Base-by-base conservation (phyloP, 64 coral and sea anemone species). In the Anthopleura sola region DNA sequence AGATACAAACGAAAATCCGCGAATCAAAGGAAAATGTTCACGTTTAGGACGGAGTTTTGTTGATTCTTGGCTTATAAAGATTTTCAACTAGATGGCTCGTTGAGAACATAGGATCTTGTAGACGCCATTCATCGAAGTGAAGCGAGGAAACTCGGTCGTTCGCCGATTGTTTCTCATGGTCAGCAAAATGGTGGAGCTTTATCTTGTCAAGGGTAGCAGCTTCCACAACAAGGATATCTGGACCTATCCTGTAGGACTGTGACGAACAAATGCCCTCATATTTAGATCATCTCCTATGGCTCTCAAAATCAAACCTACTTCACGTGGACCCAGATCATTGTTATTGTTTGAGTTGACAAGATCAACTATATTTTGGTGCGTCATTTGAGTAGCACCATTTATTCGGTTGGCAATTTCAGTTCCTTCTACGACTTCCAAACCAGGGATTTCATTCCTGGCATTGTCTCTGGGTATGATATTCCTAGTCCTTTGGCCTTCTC, bases 311-410 rank as follows among this genome's bases (percentile, higher is more conserved):
- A 91, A 86, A 15, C 94, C 94, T 48, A 92, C 62, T 80, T 86
- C 87, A 84, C 87, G 94, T 66, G 94, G 90, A 47, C 82, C 89
- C 47, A 92, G 48, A 44, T 92, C 71, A 84, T 96, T 96, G 81
- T 96, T 96, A 78, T 96, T 96, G 82, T 83, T 83, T 83, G 47
- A 48, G 80, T 16, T 83, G 49, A 83, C 20, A 32, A 83, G 48
- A 56, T 83, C 82, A 56, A 60, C 48, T 36, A 83, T 56, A 83
- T 83, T 57, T 60, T 53, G 49, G 55, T 83, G 82, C 76, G 76
- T 79, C 76, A 79, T 79, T 79, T 79, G 18, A 44, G 76, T 79
- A 44, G 76, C 44, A 79, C 76, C 38, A 40, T 77, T 77, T 23
- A 79, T 79, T 79, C 76, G 76, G 39, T 79, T 19, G 20, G 21